Percentiles rank a stretch among this genome's conserved stretches.
Evolutionary conservation across 2,888 invertebrate genomes (phyloP).

Genomic region (Eupithecia exiguata): DNA sequence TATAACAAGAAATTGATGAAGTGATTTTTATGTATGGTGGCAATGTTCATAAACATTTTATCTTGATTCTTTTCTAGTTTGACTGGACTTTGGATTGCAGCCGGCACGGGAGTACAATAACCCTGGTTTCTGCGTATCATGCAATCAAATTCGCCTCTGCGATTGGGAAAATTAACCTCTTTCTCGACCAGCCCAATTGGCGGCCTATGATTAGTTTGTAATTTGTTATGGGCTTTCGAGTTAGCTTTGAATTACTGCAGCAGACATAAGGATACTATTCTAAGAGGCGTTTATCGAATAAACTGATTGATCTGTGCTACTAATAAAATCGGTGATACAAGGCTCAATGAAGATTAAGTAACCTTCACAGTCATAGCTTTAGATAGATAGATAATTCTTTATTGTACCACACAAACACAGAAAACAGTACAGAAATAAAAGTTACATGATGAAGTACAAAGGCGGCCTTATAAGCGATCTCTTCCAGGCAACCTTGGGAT

Average conservation of each 20-base stretch:
- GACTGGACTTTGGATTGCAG: background rate
- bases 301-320: background rate
- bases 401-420: too few relatives aligned
- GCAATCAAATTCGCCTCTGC: conserved; percentile 56
- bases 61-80: background rate
- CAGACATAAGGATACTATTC: background rate
- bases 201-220: conserved; percentile 77
- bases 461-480: too few relatives aligned
- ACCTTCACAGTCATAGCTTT: too few relatives aligned
- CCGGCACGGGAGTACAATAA: background rate
- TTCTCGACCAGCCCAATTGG: conserved; percentile 72
- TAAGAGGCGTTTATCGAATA: background rate
- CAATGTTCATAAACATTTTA: background rate
- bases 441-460: too few relatives aligned
- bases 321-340: background rate
- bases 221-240: conserved; percentile 51
- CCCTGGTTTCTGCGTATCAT: conserved; percentile 10
- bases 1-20: background rate
- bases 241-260: conserved; percentile 35
- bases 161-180: conserved; percentile 79
- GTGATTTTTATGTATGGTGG: background rate
- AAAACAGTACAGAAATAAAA: too few relatives aligned
- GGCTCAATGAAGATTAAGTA: too few relatives aligned
- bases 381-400: too few relatives aligned
- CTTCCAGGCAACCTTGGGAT: too few relatives aligned